Conservation (phyloP, 2,888 invertebrate species). For the Spilarctia lutea region DNA sequence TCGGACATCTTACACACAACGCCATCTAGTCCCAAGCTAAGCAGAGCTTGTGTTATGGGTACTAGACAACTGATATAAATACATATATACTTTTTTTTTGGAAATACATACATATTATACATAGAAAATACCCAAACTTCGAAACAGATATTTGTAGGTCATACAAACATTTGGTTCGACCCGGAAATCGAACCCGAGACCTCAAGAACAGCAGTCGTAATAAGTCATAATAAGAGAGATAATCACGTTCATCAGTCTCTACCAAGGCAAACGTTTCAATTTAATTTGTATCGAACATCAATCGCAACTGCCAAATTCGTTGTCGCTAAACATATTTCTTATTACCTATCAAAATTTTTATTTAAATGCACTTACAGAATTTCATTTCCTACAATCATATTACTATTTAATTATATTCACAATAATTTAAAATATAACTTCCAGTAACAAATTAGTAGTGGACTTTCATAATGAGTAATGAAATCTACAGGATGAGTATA, state of each 20-base stretch:
- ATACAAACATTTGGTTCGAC: no score
- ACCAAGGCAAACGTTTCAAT: not conserved
- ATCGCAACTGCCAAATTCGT: conserved; percentile 3
- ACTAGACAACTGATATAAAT: no score
- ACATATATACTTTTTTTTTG: no score
- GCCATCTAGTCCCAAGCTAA: no score
- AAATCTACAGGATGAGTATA: not conserved
- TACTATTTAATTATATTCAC: conserved; percentile 1
- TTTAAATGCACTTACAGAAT: not conserved
- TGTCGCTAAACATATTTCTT: not conserved
- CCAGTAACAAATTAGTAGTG: conserved; percentile 8
- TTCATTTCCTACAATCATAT: conserved; percentile 10
- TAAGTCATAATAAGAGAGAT: not conserved
- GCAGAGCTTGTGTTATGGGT: no score
- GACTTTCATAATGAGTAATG: not conserved
- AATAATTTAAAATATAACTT: conserved; percentile 17
- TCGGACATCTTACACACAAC: no score
- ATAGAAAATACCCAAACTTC: no score
- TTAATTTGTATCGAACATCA: not conserved
- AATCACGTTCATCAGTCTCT: not conserved
- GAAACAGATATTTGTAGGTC: no score
- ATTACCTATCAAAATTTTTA: conserved; percentile 8
- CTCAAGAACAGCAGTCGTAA: no score
- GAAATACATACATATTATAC: no score
- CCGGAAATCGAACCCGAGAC: no score